phyloP scores from a whole-genome alignment of 2,888 invertebrate genomes.

The Ophion ellenae region DNA sequence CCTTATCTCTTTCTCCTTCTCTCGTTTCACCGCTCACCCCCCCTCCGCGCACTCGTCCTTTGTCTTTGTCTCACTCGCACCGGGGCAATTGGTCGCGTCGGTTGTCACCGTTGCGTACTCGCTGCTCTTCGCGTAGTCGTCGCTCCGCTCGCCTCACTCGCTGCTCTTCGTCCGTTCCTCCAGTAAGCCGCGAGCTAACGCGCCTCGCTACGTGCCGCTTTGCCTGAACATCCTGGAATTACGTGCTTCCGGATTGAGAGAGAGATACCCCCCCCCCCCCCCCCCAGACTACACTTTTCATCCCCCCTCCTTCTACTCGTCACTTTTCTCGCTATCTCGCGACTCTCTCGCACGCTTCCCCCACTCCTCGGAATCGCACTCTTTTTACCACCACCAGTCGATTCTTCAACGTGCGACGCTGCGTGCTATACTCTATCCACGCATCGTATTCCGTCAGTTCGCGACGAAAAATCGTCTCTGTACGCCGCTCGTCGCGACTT shows the following conservation, averaged over 20 bases:
- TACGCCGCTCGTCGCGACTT: neutral
- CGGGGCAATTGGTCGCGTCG: neutral
- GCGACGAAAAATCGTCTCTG: constrained; percentile 26
- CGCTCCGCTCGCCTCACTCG: neutral
- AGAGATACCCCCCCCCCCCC: constrained; percentile 21
- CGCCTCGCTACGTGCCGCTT: constrained; percentile 2
- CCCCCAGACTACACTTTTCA: constrained; percentile 1
- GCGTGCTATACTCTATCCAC: constrained; percentile 7
- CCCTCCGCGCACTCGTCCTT: neutral
- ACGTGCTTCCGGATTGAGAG: constrained; percentile 37
- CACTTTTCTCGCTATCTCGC: constrained; percentile 25
- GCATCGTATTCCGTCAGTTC: constrained; percentile 9
- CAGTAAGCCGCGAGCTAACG: neutral
- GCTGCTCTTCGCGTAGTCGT: neutral
- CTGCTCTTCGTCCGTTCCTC: neutral
- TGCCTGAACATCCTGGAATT: constrained; percentile 42
- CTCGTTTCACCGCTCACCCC: neutral
- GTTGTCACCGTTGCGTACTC: neutral
- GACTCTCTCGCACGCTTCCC: neutral
- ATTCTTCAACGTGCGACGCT: constrained; percentile 11
- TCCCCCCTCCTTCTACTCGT: neutral
- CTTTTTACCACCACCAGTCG: constrained; percentile 7
- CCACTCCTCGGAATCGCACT: neutral
- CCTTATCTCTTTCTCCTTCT: constrained; percentile 13
- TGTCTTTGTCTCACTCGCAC: constrained; percentile 1